Evolutionary conservation across 2,113 vertebrate genomes (phyloP).

Genomic region (Ceyx cyanopectus): DNA sequence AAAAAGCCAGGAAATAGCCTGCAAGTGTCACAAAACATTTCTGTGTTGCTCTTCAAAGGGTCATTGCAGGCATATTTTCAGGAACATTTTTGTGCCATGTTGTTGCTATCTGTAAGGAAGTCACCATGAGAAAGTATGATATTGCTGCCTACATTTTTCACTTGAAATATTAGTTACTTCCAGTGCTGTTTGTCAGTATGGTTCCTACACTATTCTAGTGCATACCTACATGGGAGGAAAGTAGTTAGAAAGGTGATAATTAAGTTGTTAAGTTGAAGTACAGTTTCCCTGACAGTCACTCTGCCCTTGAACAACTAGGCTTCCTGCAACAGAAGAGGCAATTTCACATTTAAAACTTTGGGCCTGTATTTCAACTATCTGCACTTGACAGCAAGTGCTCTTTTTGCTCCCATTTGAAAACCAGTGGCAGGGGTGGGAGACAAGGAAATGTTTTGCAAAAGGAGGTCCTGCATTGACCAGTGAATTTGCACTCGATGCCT

Average conservation of each 20-base stretch:
- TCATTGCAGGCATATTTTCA: neutral
- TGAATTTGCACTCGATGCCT: neutral
- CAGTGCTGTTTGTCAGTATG: neutral
- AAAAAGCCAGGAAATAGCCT: neutral
- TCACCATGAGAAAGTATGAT: neutral
- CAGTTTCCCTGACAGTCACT: neutral
- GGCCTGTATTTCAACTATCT: neutral
- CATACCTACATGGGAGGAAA: neutral
- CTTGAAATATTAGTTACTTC: neutral
- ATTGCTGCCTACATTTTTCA: neutral
- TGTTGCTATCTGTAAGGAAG: neutral
- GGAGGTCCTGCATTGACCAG: neutral
- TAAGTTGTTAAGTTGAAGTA: neutral
- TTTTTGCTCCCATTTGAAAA: neutral
- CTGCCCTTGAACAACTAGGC: neutral
- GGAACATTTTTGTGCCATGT: neutral
- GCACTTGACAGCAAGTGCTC: neutral
- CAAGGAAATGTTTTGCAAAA: neutral
- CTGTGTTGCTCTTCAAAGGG: neutral
- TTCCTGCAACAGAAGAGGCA: neutral
- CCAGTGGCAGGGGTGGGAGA: neutral
- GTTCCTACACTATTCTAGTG: neutral
- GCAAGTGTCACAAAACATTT: neutral
- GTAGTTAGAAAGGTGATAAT: conserved; percentile 2
- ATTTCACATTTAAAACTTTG: neutral